phyloP scores from a whole-genome alignment of 2,888 invertebrate species.

The Campaea margaritaria region DNA sequence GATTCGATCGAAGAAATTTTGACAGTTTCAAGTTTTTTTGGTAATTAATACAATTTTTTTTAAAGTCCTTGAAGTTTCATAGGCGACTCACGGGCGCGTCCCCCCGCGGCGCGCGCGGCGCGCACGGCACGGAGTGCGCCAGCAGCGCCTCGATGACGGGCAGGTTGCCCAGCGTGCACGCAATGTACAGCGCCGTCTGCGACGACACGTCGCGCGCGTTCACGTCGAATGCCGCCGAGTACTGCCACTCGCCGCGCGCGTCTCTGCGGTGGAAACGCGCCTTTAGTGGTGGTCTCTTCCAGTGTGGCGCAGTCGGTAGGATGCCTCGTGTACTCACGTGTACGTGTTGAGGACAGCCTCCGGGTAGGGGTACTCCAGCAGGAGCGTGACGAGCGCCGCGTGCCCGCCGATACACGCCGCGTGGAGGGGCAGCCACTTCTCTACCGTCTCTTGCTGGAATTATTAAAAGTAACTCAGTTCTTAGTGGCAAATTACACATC shows the following conservation, averaged over 20 bases:
- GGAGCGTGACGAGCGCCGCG: constrained; percentile 89
- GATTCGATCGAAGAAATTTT: too few relatives aligned
- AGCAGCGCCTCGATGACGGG: constrained; percentile 91
- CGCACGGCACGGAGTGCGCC: constrained; percentile 46
- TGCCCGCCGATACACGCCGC: constrained; percentile 97
- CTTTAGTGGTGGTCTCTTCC: not conserved
- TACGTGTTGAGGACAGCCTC: constrained; percentile 71
- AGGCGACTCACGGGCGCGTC: not conserved
- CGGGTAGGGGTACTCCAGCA: constrained; percentile 94
- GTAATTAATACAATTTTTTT: too few relatives aligned
- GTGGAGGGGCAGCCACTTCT: constrained; percentile 96
- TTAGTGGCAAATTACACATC: not conserved
- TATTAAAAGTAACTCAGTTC: not conserved
- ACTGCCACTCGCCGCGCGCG: constrained; percentile 91
- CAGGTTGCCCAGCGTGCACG: constrained; percentile 93
- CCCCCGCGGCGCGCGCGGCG: not conserved
- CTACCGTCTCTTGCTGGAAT: constrained; percentile 92
- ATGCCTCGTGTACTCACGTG: constrained; percentile 62
- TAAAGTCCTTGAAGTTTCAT: too few relatives aligned
- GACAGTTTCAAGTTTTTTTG: too few relatives aligned
- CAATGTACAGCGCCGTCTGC: constrained; percentile 95
- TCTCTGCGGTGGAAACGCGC: constrained; percentile 79
- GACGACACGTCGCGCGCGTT: constrained; percentile 96
- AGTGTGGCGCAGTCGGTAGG: not conserved
- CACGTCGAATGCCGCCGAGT: constrained; percentile 95